phyloP scores from a whole-genome alignment of 2,888 invertebrate species.

The Tyria jacobaeae region DNA sequence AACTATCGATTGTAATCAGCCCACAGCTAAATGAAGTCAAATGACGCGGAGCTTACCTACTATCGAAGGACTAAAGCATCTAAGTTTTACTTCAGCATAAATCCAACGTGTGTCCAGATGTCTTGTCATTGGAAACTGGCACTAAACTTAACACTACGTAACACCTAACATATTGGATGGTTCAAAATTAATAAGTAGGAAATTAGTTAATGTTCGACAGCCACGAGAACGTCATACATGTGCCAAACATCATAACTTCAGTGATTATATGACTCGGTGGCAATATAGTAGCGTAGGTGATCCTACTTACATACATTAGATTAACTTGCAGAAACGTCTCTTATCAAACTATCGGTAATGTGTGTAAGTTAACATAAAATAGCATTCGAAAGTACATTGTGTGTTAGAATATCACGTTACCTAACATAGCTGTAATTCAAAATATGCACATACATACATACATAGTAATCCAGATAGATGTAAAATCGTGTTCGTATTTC shows the following conservation, averaged over 20 bases:
- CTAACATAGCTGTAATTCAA: conserved; percentile 63
- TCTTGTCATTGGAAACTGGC: conserved; percentile 10
- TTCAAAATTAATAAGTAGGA: conserved; percentile 48
- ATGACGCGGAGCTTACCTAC: not conserved
- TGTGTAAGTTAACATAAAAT: conserved; percentile 55
- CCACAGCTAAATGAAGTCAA: conserved; percentile 6
- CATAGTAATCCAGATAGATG: conserved; percentile 66
- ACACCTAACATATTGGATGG: conserved; percentile 44
- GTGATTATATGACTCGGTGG: conserved; percentile 49
- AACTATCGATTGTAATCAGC: conserved; percentile 15
- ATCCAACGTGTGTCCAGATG: not conserved
- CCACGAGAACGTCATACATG: conserved; percentile 52
- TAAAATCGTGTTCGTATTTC: conserved; percentile 77
- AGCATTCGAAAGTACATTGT: conserved; percentile 62
- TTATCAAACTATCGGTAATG: conserved; percentile 40
- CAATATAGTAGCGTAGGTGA: conserved; percentile 53
- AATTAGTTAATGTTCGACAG: conserved; percentile 43
- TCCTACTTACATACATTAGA: conserved; percentile 39
- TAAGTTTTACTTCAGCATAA: not conserved
- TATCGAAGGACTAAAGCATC: not conserved
- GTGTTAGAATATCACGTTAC: conserved; percentile 69
- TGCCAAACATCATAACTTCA: conserved; percentile 72
- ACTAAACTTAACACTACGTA: conserved; percentile 25
- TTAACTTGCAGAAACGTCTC: conserved; percentile 39
- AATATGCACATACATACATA: conserved; percentile 70